Evolutionary conservation across 2,113 vertebrate genomes (phyloP), one percentile per base, ranked within the genome.

Genomic region (Ammodytes marinus): DNA sequence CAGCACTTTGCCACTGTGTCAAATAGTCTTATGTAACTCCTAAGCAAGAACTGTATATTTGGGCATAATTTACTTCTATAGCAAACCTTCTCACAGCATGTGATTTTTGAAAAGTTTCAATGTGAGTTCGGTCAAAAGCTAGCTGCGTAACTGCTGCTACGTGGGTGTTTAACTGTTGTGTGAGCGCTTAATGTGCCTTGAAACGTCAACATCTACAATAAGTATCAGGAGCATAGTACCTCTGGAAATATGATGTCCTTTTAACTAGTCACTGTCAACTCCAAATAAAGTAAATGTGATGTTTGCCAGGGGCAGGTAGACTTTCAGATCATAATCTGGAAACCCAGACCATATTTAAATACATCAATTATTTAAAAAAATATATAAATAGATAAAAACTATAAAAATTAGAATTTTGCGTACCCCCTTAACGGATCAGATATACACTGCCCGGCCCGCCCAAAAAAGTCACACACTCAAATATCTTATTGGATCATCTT

Each of bases 61-160:
- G 8, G 64, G 52, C 49, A 53, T 75, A 19, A 60, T 75, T 40
- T 40, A 74, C 55, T 12, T 43, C 14, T 45, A 46, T n/a, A 45
- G 6, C 14, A 13, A 10, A 52, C 42, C 12, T 47, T 77, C 49
- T 60, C 53, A 6, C 35, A 52, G 17, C 47, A 61, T 1, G 6
- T 60, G 53, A n/a, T 13, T 69, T 13, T 12, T 59, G 1, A 49
- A 42, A 55, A 43, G 43, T 69, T 77, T 64, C 1, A 74, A 15
- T 77, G 72, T 27, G 19, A 82, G 17, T 27, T 27, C 27, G 14
- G 17, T 39, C 50, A 19, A 10, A 46, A 17, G 37, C 14, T 60
- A 47, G 59, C 43, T 47, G 66, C 52, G 60, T 77, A 73, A 73
- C 69, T 59, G 52, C 63, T 75, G 43, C 27, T 59, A 58, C 13